Percentiles rank a stretch among this genome's conserved stretches.
phyloP scores from a whole-genome alignment of 2,113 vertebrate species.

The Eulacestoma nigropectus region DNA sequence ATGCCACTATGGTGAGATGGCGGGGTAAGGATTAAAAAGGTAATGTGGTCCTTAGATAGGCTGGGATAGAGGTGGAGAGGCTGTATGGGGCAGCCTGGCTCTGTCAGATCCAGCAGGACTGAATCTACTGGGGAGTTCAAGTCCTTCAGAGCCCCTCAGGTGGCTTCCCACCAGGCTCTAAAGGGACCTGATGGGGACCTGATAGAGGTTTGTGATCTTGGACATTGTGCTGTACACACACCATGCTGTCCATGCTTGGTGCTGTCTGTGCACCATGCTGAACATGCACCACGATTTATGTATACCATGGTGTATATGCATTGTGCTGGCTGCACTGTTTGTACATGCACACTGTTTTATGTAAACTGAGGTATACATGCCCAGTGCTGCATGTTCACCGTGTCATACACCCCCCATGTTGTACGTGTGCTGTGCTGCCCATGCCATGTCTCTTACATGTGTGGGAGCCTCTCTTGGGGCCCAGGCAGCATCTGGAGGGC shows the following conservation, averaged over 20 bases:
- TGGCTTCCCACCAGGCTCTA: not conserved
- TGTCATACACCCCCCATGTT: rapidly evolving
- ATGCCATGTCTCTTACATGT: rapidly evolving
- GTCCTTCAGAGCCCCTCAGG: not conserved
- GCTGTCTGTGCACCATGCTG: not conserved
- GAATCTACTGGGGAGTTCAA: not conserved
- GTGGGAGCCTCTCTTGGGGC: not conserved
- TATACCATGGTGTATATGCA: rapidly evolving
- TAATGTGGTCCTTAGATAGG: not conserved
- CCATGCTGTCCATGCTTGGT: rapidly evolving
- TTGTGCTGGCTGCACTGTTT: not conserved
- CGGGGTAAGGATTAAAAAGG: not conserved
- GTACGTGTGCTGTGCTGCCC: rapidly evolving
- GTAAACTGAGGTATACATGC: not conserved
- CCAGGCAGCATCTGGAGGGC: not conserved
- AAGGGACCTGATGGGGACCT: not conserved
- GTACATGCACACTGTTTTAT: not conserved
- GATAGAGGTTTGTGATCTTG: no score
- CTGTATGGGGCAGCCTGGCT: not conserved
- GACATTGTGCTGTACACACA: no score
- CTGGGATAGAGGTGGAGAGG: not conserved
- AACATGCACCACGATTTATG: rapidly evolving
- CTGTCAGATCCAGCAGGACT: not conserved
- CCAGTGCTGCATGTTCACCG: rapidly evolving
- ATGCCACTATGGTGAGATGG: rapidly evolving